phyloP scores from a whole-genome alignment of 2,888 invertebrate genomes.

The Caenorhabditis sp. region DNA sequence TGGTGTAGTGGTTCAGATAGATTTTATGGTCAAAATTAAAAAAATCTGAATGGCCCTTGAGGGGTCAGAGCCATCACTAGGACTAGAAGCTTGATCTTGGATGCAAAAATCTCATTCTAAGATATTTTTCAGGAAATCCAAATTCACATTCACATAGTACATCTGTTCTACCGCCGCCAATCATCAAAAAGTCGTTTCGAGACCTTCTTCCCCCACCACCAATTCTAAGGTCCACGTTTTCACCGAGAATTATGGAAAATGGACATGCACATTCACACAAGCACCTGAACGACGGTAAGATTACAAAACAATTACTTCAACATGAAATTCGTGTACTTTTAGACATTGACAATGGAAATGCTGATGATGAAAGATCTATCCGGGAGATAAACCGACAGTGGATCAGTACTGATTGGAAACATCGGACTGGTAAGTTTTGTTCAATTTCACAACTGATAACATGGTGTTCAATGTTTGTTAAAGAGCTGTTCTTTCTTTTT shows the following conservation, averaged over 20 bases:
- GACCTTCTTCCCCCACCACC: conserved; percentile 51
- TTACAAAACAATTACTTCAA: background rate
- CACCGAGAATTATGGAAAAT: conserved; percentile 58
- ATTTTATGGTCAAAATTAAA: conserved; percentile 25
- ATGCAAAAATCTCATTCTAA: too few relatives aligned
- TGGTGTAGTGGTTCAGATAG: too few relatives aligned
- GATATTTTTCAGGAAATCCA: conserved; percentile 54
- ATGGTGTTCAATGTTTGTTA: too few relatives aligned
- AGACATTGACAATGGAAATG: conserved; percentile 73
- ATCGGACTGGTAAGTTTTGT: conserved; percentile 51
- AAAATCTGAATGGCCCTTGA: conserved; percentile 32
- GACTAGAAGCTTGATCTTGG: too few relatives aligned
- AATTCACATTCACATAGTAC: conserved; percentile 53
- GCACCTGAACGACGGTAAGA: conserved; percentile 66
- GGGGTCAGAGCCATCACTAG: too few relatives aligned
- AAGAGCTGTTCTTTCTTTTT: too few relatives aligned
- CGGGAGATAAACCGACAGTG: conserved; percentile 58
- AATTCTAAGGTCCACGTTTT: conserved; percentile 35
- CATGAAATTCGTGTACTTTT: conserved; percentile 11
- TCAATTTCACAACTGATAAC: background rate
- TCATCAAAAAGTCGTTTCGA: conserved; percentile 55
- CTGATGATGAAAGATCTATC: conserved; percentile 66
- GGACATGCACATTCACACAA: conserved; percentile 19
- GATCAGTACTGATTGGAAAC: conserved; percentile 65
- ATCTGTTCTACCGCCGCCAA: conserved; percentile 42